Conservation (phyloP, 2,888 invertebrate genomes). For the Oasisia sp. region DNA sequence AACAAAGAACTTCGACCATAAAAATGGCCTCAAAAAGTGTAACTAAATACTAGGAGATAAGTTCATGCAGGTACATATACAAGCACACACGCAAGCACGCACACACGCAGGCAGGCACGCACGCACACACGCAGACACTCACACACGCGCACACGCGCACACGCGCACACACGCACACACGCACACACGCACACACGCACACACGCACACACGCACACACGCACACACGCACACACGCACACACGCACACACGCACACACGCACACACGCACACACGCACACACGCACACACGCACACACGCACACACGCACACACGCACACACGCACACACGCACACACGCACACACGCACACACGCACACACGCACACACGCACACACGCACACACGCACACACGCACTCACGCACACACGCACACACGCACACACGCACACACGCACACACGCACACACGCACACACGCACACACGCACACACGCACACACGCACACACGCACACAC, state of each 20-base stretch:
- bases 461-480: not conserved
- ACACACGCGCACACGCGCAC: not conserved
- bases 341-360: too few relatives aligned
- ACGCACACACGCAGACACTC: not conserved
- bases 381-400: not conserved
- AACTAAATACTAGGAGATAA: not conserved
- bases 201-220: not conserved
- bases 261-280: too few relatives aligned
- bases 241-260: not conserved
- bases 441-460: not conserved
- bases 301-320: too few relatives aligned
- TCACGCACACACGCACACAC: not conserved
- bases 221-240: not conserved
- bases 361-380: too few relatives aligned
- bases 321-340: too few relatives aligned
- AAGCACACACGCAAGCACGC: not conserved
- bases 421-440: not conserved
- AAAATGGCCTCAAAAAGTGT: not conserved
- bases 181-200: not conserved
- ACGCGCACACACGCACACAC: not conserved
- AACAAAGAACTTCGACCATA: not conserved
- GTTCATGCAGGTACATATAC: not conserved
- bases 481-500: not conserved
- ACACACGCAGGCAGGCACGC: not conserved
- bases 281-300: too few relatives aligned